Evolutionary conservation across 2,113 vertebrate genomes (phyloP).

Genomic region (Natator depressus): DNA sequence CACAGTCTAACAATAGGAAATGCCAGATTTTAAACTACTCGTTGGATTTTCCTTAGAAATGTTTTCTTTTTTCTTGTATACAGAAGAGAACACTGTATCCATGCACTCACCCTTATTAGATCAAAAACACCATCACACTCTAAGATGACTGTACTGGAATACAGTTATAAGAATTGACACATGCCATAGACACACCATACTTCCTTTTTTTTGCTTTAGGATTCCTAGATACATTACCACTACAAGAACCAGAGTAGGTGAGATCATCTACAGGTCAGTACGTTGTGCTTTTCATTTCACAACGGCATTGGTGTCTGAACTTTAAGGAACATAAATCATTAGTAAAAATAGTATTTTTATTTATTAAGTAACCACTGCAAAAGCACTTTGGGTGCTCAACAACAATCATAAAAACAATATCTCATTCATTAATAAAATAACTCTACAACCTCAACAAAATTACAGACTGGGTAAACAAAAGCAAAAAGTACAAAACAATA

Average conservation of each 20-base stretch:
- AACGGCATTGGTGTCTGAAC: not conserved
- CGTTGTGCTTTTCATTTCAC: not conserved
- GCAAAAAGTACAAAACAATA: not conserved
- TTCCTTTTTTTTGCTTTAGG: not conserved
- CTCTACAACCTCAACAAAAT: not conserved
- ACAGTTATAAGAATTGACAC: not conserved
- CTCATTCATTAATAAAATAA: not conserved
- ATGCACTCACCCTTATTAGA: not conserved
- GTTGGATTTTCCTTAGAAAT: slow-evolving; percentile 43
- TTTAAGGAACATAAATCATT: not conserved
- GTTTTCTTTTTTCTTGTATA: not conserved
- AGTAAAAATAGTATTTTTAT: not conserved
- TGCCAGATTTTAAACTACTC: slow-evolving; percentile 32
- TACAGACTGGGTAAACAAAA: not conserved
- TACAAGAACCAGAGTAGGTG: not conserved
- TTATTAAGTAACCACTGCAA: not conserved
- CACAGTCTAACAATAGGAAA: slow-evolving; percentile 42
- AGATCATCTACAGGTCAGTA: not conserved
- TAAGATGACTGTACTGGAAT: not conserved
- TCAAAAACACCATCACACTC: not conserved
- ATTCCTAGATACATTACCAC: not conserved
- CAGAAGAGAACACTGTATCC: not conserved
- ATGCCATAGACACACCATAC: not conserved
- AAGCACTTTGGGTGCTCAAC: not conserved
- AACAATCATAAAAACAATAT: not conserved